Conservation (phyloP, 1,140 invertebrate species). For the Ylistrum balloti region DNA sequence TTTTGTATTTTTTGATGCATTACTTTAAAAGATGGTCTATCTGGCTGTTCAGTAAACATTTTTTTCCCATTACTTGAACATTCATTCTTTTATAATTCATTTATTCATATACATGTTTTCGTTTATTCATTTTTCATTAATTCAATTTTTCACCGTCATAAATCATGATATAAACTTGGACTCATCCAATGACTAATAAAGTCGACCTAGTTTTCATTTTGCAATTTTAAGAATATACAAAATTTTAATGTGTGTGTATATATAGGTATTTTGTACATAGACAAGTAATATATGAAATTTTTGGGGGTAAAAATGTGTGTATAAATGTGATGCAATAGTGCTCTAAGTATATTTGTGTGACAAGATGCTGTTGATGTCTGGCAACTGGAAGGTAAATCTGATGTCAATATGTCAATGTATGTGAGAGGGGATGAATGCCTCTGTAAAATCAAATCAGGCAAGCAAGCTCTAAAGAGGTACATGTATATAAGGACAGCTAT, state of each 20-base stretch:
- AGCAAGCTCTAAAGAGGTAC: background rate
- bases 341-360: background rate
- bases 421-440: background rate
- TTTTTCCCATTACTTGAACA: conserved; percentile 9
- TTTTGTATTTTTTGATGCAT: conserved; percentile 34
- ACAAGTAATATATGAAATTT: conserved; percentile 36
- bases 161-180: background rate
- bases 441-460: background rate
- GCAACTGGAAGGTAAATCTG: conserved; percentile 23
- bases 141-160: background rate
- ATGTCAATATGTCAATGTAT: background rate
- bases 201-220: conserved; percentile 21
- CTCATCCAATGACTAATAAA: conserved; percentile 1
- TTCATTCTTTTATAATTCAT: background rate
- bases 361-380: background rate
- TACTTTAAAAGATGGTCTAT: background rate
- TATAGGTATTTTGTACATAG: conserved; percentile 40
- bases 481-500: background rate
- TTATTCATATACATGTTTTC: background rate
- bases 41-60: background rate
- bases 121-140: background rate
- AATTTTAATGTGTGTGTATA: conserved; percentile 21
- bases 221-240: conserved; percentile 36
- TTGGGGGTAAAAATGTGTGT: conserved; percentile 14
- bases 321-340: background rate